Percentiles rank a stretch among this genome's conserved stretches.
Evolutionary conservation across 2,797 vertebrate species (phyloP).

Genomic region (Amphiprion clarkii): DNA sequence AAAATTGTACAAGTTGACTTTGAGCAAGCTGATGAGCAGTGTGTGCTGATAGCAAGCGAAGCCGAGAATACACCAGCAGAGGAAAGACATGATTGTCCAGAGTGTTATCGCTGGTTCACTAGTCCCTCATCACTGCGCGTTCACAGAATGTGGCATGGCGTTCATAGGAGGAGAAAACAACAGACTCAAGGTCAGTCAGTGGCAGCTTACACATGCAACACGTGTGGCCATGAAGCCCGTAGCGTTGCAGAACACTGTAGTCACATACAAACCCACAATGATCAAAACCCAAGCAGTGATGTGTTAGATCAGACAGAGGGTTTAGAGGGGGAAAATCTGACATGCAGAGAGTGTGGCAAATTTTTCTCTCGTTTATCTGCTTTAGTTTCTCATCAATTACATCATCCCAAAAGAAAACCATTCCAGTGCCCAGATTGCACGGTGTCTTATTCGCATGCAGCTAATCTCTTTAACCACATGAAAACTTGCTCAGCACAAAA

Average conservation of each 20-base stretch:
- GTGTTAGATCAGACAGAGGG: constrained; percentile 60
- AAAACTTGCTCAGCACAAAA: constrained; percentile 74
- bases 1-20: constrained; percentile 85
- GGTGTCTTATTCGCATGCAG: constrained; percentile 73
- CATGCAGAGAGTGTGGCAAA: constrained; percentile 80
- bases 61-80: constrained; percentile 11
- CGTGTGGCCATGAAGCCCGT: constrained; percentile 72
- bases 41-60: constrained; percentile 12
- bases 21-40: constrained; percentile 59
- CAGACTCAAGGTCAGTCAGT: constrained; percentile 70
- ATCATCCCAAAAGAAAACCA: constrained; percentile 78
- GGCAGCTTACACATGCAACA: constrained; percentile 66
- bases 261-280: constrained; percentile 72
- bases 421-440: constrained; percentile 81
- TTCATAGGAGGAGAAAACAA: constrained; percentile 74
- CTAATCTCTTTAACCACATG: constrained; percentile 78
- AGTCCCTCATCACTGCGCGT: constrained; percentile 80
- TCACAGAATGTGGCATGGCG: constrained; percentile 85
- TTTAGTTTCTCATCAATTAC: constrained; percentile 82
- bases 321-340: constrained; percentile 72
- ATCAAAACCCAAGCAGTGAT: constrained; percentile 54
- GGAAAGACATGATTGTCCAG: constrained; percentile 79
- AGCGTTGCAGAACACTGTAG: constrained; percentile 63
- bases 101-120: constrained; percentile 82
- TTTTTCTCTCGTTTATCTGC: constrained; percentile 80